Conservation (phyloP, 2,113 vertebrate species). For the Calonectris borealis region DNA sequence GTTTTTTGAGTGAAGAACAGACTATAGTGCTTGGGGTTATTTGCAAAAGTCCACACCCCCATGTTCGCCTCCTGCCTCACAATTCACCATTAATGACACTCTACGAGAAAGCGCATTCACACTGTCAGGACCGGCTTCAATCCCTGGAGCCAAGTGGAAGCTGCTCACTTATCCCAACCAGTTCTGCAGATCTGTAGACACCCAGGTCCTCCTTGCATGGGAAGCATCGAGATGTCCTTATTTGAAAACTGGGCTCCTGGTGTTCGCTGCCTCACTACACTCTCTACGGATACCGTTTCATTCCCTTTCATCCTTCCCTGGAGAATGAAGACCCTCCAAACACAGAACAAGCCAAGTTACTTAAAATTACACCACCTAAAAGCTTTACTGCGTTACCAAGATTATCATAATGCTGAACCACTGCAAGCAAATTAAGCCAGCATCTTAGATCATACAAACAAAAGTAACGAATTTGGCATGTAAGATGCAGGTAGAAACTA, state of each 20-base stretch:
- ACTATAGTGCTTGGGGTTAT: background rate
- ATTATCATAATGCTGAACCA: background rate
- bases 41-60: background rate
- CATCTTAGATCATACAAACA: background rate
- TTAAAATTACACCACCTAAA: background rate
- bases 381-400: background rate
- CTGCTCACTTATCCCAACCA: background rate
- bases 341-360: background rate
- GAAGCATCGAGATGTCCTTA: background rate
- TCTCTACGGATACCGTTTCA: background rate
- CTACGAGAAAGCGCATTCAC: background rate
- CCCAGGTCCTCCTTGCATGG: background rate
- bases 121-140: background rate
- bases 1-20: background rate
- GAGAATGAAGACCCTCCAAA: background rate
- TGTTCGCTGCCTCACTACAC: background rate
- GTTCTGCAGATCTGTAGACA: background rate
- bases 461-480: background rate
- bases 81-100: background rate
- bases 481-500: background rate
- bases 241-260: background rate
- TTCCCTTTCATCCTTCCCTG: background rate
- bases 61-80: background rate
- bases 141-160: background rate
- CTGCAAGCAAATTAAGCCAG: background rate